Percentiles rank a stretch among this genome's conserved stretches.
Conservation (phyloP, 2,888 invertebrate genomes). For the Oxycera nigricornis region DNA sequence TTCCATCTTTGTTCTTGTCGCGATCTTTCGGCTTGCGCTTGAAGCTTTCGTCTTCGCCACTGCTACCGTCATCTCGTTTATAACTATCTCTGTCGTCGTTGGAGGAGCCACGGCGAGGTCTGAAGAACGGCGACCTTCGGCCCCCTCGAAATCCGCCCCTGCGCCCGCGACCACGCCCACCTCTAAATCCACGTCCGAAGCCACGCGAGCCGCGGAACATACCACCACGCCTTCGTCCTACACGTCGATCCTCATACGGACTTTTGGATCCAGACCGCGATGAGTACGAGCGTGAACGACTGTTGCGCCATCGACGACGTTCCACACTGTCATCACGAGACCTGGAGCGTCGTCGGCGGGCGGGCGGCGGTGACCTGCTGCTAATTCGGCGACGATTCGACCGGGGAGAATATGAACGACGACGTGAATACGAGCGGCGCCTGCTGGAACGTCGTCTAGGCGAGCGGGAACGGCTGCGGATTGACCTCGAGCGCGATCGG, state of each 20-base stretch:
- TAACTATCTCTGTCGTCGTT: neutral
- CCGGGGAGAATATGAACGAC: constrained; percentile 60
- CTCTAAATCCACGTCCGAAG: constrained; percentile 68
- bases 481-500: constrained; percentile 15
- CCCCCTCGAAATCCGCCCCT: constrained; percentile 64
- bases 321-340: constrained; percentile 30
- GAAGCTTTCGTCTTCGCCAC: neutral
- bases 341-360: constrained; percentile 64
- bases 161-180: constrained; percentile 66
- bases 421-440: constrained; percentile 52
- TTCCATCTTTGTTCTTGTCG: constrained; percentile 50
- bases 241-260: constrained; percentile 41
- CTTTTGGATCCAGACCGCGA: constrained; percentile 53
- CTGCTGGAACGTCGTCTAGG: constrained; percentile 56
- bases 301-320: constrained; percentile 44
- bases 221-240: constrained; percentile 32
- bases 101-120: constrained; percentile 45
- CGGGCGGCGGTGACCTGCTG: neutral
- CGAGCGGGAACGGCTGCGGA: constrained; percentile 57
- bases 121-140: constrained; percentile 55
- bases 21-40: constrained; percentile 50
- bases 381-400: constrained; percentile 61
- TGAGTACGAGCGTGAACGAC: constrained; percentile 53
- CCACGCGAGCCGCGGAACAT: constrained; percentile 45
- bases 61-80: constrained; percentile 6